Percentiles rank a stretch among this genome's conserved stretches.
Evolutionary conservation across 1,140 invertebrate species (phyloP).

Genomic region (Drosophila takahashii): DNA sequence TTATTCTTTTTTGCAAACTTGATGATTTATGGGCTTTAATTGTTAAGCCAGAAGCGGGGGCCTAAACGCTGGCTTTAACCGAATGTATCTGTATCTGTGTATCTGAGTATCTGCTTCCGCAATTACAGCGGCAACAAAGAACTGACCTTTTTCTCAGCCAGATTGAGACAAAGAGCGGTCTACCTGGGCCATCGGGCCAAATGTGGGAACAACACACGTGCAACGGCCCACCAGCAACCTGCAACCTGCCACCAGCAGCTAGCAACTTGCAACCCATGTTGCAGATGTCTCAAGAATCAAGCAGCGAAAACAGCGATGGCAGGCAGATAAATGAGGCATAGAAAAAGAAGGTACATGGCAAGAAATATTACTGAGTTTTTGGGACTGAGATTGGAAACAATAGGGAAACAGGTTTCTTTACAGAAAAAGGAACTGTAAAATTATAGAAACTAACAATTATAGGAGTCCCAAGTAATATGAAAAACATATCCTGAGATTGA

Average conservation of each 20-base stretch:
- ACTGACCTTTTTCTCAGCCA: slow-evolving; percentile 45
- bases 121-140: slow-evolving; percentile 33
- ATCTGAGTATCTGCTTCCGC: slow-evolving; percentile 24
- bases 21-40: slow-evolving; percentile 39
- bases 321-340: slow-evolving; percentile 16
- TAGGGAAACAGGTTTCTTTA: background rate
- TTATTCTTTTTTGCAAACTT: background rate
- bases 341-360: background rate
- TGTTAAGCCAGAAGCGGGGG: slow-evolving; percentile 26
- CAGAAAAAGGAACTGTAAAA: background rate
- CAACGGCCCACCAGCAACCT: slow-evolving; percentile 8
- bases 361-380: background rate
- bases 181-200: background rate
- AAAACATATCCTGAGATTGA: background rate
- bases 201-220: slow-evolving; percentile 41
- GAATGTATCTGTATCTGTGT: background rate
- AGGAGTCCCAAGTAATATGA: too few relatives aligned
- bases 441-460: background rate
- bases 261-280: slow-evolving; percentile 6
- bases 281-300: slow-evolving; percentile 15
- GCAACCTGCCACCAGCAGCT: slow-evolving; percentile 10
- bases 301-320: slow-evolving; percentile 9
- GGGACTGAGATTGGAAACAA: background rate
- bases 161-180: slow-evolving; percentile 17
- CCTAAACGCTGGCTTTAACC: slow-evolving; percentile 21